Conservation (phyloP, 2,888 invertebrate species). For the Xestia sexstrigata region DNA sequence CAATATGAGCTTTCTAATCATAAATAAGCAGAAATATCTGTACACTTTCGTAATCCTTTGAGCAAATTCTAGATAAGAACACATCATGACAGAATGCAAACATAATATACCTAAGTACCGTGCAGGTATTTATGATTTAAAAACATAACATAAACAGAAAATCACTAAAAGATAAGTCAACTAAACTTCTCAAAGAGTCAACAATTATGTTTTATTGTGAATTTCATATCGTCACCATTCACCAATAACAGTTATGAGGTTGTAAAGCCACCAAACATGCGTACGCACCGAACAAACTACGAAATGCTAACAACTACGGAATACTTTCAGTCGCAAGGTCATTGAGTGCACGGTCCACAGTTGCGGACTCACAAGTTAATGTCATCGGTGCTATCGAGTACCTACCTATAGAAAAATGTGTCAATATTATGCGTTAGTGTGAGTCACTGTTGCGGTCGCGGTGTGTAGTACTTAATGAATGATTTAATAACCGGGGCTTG, state of each 20-base stretch:
- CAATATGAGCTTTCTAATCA: not conserved
- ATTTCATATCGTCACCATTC: slow-evolving; percentile 7
- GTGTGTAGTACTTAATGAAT: slow-evolving; percentile 46
- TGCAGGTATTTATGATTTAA: not conserved
- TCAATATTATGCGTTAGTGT: slow-evolving; percentile 58
- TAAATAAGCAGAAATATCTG: not conserved
- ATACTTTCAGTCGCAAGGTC: slow-evolving; percentile 21
- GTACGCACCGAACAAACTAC: not conserved
- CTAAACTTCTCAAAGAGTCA: not conserved
- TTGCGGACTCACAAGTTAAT: slow-evolving; percentile 23
- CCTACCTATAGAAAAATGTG: slow-evolving; percentile 43
- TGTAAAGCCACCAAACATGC: not conserved
- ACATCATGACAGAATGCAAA: not conserved
- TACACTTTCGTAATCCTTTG: not conserved
- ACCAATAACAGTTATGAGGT: slow-evolving; percentile 7
- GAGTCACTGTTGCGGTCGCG: slow-evolving; percentile 42
- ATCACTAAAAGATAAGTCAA: not conserved
- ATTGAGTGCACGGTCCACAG: slow-evolving; percentile 8
- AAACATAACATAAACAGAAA: not conserved
- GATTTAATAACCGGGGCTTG: slow-evolving; percentile 44
- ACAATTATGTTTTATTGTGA: not conserved
- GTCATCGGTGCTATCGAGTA: slow-evolving; percentile 36
- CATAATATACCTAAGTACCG: not conserved
- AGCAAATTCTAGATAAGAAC: not conserved
- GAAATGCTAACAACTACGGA: not conserved